phyloP scores from a whole-genome alignment of 92 coral and sea anemone species.

The Nematostella vectensis region DNA sequence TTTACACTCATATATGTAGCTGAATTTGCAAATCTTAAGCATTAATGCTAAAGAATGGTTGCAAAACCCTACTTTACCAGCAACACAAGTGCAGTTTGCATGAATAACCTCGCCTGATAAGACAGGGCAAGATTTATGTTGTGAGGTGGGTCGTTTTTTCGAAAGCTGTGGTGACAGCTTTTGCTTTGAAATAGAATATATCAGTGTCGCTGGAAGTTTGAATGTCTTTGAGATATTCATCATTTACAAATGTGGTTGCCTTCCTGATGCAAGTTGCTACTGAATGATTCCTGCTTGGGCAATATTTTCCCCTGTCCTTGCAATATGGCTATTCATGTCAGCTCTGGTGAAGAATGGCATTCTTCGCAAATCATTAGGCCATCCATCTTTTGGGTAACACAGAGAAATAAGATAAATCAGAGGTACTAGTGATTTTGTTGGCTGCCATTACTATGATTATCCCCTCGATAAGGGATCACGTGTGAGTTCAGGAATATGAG shows the following conservation, averaged over 20 bases:
- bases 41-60: slow-evolving; percentile 37
- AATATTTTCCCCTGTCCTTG: slow-evolving; percentile 29
- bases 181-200: slow-evolving; percentile 26
- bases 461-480: too few relatives aligned
- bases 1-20: slow-evolving; percentile 22
- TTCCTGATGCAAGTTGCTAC: slow-evolving; percentile 39
- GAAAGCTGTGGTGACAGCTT: slow-evolving; percentile 39
- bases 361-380: slow-evolving; percentile 20
- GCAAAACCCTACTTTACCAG: slow-evolving; percentile 29
- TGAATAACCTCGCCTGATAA: slow-evolving; percentile 28
- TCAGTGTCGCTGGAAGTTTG: slow-evolving; percentile 20
- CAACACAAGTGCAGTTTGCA: slow-evolving; percentile 36
- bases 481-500: too few relatives aligned
- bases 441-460: too few relatives aligned
- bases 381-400: slow-evolving; percentile 32
- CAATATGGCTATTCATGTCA: slow-evolving; percentile 29
- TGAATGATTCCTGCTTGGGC: slow-evolving; percentile 14
- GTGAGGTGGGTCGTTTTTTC: slow-evolving; percentile 44
- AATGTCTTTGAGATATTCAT: slow-evolving; percentile 41
- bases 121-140: slow-evolving; percentile 21
- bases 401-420: too few relatives aligned
- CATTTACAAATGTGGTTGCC: slow-evolving; percentile 42
- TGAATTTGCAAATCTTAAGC: slow-evolving; percentile 41
- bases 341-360: slow-evolving; percentile 34
- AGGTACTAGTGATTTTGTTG: too few relatives aligned